Conservation (phyloP, 2,113 vertebrate species). For the Sitta europaea region DNA sequence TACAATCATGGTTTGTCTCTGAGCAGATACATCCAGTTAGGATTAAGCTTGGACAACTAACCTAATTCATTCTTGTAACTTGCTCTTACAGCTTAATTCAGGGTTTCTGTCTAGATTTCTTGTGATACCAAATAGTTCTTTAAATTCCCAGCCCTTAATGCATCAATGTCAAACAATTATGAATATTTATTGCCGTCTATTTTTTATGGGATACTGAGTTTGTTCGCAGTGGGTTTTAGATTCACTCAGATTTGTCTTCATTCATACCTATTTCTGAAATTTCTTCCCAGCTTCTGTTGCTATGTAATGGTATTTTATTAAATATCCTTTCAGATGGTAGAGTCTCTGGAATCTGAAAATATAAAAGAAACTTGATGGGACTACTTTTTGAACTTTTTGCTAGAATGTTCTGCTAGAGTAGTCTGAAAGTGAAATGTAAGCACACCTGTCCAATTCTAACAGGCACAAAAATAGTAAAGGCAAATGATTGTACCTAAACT, state of each 20-base stretch:
- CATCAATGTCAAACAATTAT: neutral
- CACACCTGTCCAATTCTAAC: neutral
- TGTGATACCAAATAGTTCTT: neutral
- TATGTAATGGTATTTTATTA: neutral
- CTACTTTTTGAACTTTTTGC: neutral
- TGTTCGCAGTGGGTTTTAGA: neutral
- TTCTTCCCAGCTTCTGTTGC: neutral
- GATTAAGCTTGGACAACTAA: constrained; percentile 45
- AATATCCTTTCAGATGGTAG: neutral
- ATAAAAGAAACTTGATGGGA: no score
- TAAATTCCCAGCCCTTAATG: neutral
- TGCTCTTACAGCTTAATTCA: neutral
- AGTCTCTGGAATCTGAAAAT: neutral
- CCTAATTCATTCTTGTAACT: neutral
- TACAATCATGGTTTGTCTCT: neutral
- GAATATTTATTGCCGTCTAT: neutral
- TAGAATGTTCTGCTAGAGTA: neutral
- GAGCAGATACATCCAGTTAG: constrained; percentile 33
- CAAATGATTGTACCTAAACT: neutral
- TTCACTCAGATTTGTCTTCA: neutral
- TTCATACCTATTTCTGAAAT: neutral
- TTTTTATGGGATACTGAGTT: neutral
- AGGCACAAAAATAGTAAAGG: neutral
- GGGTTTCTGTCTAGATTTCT: neutral
- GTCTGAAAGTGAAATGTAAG: neutral